These are phyloP conservation scores for Lepeophtheirus salmonis DNA, from an alignment of 1,140 invertebrate species.

Conservation along the genomic window DNA sequence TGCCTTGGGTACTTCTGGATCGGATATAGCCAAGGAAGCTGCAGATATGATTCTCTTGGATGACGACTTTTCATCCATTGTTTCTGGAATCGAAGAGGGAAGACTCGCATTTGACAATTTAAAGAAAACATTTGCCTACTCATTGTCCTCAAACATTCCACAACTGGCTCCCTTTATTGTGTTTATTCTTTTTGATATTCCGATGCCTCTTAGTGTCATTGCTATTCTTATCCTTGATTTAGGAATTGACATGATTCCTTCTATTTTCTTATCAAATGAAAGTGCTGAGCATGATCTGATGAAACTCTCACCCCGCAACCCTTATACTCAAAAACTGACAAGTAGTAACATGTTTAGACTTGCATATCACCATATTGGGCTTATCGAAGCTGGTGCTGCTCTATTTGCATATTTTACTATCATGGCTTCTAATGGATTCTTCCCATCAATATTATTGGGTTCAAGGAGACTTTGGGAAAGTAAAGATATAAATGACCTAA, in stretches of 20 bases:
- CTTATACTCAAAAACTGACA: background rate
- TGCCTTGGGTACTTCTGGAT: background rate
- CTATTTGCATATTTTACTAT: background rate
- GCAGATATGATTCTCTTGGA: background rate
- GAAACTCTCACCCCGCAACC: background rate
- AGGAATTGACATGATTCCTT: background rate
- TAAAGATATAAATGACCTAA: background rate
- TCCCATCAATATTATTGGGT: background rate
- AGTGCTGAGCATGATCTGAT: background rate
- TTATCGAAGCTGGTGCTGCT: background rate
- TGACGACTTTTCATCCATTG: background rate
- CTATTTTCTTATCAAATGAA: background rate
- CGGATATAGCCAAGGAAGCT: background rate
- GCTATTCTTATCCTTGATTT: background rate
- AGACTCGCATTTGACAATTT: background rate
- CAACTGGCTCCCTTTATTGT: background rate
- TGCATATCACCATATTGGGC: background rate
- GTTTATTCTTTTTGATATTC: background rate
- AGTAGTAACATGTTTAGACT: background rate
- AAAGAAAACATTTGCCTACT: background rate
- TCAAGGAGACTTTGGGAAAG: background rate
- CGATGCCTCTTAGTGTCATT: background rate
- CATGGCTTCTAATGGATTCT: background rate
- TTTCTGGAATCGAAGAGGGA: background rate
- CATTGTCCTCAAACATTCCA: background rate